phyloP scores from a whole-genome alignment of 1,140 invertebrate genomes.

The Dysdera silvatica region DNA sequence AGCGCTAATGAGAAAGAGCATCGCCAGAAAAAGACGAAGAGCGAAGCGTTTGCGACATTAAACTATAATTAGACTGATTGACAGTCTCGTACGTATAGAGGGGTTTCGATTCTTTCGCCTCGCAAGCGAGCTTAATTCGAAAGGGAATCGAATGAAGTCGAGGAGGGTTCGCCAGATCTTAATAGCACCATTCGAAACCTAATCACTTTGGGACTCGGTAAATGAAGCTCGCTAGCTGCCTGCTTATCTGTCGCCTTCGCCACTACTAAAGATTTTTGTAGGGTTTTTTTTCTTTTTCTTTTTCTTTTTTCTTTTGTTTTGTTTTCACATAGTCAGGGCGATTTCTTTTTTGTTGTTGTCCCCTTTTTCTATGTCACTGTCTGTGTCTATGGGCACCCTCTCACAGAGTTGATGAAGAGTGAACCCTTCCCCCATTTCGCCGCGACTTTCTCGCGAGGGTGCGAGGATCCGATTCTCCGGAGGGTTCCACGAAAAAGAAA shows the following conservation, averaged over 20 bases:
- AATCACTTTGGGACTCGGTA: constrained; percentile 28
- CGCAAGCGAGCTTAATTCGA: constrained; percentile 25
- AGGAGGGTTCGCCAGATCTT: constrained; percentile 28
- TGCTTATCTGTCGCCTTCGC: constrained; percentile 5
- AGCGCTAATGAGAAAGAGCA: constrained; percentile 20
- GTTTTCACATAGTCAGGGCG: too few relatives aligned
- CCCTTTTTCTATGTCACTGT: too few relatives aligned
- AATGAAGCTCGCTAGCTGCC: constrained; percentile 12
- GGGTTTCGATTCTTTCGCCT: constrained; percentile 23
- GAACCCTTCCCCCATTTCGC: too few relatives aligned
- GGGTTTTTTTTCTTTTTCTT: constrained; percentile 28
- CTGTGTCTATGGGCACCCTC: too few relatives aligned
- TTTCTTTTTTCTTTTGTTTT: too few relatives aligned
- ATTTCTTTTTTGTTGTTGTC: too few relatives aligned
- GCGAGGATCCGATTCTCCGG: too few relatives aligned
- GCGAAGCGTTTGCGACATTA: constrained; percentile 30
- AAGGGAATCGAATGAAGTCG: constrained; percentile 12
- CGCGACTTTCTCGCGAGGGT: too few relatives aligned
- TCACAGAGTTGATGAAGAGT: too few relatives aligned
- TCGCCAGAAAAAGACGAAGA: too few relatives aligned
- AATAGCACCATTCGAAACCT: constrained; percentile 30
- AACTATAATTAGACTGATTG: constrained; percentile 31
- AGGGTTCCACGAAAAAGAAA: too few relatives aligned
- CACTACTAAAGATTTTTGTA: constrained; percentile 23
- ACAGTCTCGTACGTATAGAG: constrained; percentile 26